Evolutionary conservation across 2,113 vertebrate species (phyloP), one percentile per base, ranked within the genome.

Genomic region (Dendropsophus ebraccatus): DNA sequence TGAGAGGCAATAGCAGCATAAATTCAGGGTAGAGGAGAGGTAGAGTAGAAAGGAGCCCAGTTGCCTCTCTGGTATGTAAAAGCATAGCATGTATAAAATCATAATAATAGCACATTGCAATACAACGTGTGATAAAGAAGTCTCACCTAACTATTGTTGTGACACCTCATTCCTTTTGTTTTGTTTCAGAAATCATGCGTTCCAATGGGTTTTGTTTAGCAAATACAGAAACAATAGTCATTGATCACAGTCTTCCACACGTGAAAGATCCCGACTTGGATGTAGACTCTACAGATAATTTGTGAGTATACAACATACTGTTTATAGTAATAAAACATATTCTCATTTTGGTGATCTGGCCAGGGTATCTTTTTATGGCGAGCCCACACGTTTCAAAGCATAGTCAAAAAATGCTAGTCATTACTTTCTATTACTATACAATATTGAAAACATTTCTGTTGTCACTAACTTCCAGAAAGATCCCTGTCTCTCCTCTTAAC

Each of bases 131-230:
- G n/a, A n/a, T n/a, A n/a, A n/a, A n/a, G n/a, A n/a, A n/a, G n/a
- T n/a, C n/a, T n/a, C n/a, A n/a, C n/a, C n/a, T n/a, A n/a, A n/a
- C n/a, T n/a, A n/a, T n/a, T n/a, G n/a, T n/a, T n/a, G n/a, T n/a
- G n/a, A n/a, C n/a, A n/a, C n/a, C n/a, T n/a, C n/a, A n/a, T n/a
- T 88, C 45, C 21, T 47, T 87, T 30, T 12, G 8, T 45, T 87
- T 91, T 76, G 87, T 80, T 23, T 82, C 90, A 99, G 97, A 99
- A 94, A 99, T 99, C 91, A 99, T 99, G 98, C 90, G 96, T 75
- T 98, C 98, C 8, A 99, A 99, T 73, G 98, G 98, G 41, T 99
- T 99, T 90, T 99, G 97, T 91, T 93, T 99, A 91, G 98, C 98
- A 58, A 99, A 99, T 85, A 99, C 98, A 0, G 97, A 99, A 91